phyloP scores from a whole-genome alignment of 2,888 invertebrate species.

The Cephus rjabovi region DNA sequence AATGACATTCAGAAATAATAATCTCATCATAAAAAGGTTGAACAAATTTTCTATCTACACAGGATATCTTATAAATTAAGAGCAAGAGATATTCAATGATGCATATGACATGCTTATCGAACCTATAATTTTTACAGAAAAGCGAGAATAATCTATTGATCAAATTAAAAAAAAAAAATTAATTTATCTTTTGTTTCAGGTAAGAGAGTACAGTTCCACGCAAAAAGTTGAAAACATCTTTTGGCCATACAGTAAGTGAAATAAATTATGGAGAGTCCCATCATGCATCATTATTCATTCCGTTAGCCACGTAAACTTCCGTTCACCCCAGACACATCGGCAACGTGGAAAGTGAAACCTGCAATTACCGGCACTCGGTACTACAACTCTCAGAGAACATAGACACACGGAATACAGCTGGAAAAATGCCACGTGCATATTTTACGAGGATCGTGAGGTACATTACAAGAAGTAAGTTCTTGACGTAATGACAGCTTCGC shows the following conservation, averaged over 20 bases:
- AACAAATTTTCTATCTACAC: not conserved
- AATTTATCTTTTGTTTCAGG: not conserved
- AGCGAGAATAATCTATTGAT: not conserved
- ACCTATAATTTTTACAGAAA: not conserved
- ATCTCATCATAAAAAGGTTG: not conserved
- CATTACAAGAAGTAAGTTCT: constrained; percentile 18
- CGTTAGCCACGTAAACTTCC: not conserved
- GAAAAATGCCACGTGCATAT: constrained; percentile 20
- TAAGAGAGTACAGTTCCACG: not conserved
- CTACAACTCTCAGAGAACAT: not conserved
- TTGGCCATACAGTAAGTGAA: not conserved
- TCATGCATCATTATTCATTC: not conserved
- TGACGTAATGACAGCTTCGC: constrained; percentile 21
- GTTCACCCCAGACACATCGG: not conserved
- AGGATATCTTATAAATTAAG: not conserved
- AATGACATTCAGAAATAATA: not conserved
- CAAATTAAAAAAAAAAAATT: not conserved
- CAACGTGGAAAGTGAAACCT: not conserved
- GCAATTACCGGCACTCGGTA: not conserved
- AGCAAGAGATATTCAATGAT: not conserved
- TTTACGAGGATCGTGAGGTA: constrained; percentile 14
- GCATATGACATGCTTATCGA: not conserved
- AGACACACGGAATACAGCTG: constrained; percentile 1
- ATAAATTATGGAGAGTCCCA: not conserved
- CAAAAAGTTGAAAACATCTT: not conserved